phyloP scores from a whole-genome alignment of 2,888 invertebrate genomes.

The Leptothorax acervorum region DNA sequence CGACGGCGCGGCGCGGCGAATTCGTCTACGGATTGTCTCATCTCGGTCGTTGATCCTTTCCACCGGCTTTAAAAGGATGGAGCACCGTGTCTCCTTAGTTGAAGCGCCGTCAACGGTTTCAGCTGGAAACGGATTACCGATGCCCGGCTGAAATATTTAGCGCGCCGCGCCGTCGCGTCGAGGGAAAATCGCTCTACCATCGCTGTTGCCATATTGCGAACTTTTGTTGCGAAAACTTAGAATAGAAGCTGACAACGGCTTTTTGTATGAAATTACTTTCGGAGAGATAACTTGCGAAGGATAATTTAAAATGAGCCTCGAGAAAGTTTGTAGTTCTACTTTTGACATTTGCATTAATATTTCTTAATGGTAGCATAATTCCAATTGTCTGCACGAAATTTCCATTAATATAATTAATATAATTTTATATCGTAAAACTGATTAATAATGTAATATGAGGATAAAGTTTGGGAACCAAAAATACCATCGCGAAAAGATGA shows the following conservation, averaged over 20 bases:
- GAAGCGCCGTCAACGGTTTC: conserved; percentile 54
- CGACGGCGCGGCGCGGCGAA: conserved; percentile 22
- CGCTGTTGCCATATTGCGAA: conserved; percentile 47
- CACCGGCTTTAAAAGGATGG: conserved; percentile 44
- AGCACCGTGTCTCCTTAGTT: conserved; percentile 48
- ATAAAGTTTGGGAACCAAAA: background rate
- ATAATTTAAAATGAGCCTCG: conserved; percentile 51
- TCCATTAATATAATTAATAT: conserved; percentile 5
- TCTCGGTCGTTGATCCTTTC: conserved; percentile 62
- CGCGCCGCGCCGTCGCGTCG: conserved; percentile 26
- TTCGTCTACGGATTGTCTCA: conserved; percentile 61
- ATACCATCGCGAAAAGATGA: background rate
- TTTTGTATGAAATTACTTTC: conserved; percentile 55
- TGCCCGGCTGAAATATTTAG: conserved; percentile 56
- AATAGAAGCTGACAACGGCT: conserved; percentile 50
- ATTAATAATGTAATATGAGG: conserved; percentile 12
- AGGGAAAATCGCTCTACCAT: conserved; percentile 43
- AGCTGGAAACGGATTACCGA: conserved; percentile 55
- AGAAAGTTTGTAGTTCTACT: conserved; percentile 28
- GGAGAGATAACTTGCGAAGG: conserved; percentile 44
- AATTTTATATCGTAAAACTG: background rate
- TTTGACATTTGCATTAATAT: conserved; percentile 53
- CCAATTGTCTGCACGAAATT: conserved; percentile 18
- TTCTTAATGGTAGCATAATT: conserved; percentile 33
- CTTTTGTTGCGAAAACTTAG: conserved; percentile 52